Evolutionary conservation across 2,888 invertebrate genomes (phyloP).

Genomic region (Teleiodes luculella): DNA sequence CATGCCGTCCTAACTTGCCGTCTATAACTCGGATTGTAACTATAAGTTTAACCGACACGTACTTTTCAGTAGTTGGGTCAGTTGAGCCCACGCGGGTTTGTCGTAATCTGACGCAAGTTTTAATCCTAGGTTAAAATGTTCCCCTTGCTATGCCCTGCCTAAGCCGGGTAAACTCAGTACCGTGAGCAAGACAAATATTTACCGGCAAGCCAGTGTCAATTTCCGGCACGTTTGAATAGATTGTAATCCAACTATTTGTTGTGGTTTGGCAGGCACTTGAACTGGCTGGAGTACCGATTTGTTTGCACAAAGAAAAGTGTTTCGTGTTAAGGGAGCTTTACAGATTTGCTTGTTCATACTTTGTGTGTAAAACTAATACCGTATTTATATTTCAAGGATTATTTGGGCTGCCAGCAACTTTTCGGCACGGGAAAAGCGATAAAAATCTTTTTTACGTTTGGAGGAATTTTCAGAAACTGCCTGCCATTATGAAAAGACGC

Average conservation of each 20-base stretch:
- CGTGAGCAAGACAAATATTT: slow-evolving; percentile 9
- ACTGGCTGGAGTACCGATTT: neutral
- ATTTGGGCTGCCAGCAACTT: too few species aligned
- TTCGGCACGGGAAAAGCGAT: too few species aligned
- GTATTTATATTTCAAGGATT: too few species aligned
- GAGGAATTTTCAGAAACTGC: too few species aligned
- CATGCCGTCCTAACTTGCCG: too few species aligned
- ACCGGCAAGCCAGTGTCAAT: slow-evolving; percentile 4
- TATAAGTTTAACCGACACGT: too few species aligned
- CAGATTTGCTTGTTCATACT: neutral
- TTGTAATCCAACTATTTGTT: slow-evolving; percentile 3
- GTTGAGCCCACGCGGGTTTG: neutral
- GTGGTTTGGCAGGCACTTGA: neutral
- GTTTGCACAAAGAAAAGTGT: neutral
- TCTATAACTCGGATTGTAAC: too few species aligned
- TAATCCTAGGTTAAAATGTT: neutral
- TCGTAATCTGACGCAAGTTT: neutral
- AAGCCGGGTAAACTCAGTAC: neutral
- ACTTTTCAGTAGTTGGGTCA: neutral
- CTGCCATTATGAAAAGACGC: too few species aligned
- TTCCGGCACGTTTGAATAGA: neutral
- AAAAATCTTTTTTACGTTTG: too few species aligned
- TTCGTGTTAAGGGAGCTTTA: neutral
- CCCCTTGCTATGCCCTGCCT: neutral
- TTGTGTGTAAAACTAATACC: too few species aligned